Evolutionary conservation across 2,797 vertebrate genomes (phyloP), one percentile per base, ranked within the genome.

Genomic region (Cyprinella venusta): DNA sequence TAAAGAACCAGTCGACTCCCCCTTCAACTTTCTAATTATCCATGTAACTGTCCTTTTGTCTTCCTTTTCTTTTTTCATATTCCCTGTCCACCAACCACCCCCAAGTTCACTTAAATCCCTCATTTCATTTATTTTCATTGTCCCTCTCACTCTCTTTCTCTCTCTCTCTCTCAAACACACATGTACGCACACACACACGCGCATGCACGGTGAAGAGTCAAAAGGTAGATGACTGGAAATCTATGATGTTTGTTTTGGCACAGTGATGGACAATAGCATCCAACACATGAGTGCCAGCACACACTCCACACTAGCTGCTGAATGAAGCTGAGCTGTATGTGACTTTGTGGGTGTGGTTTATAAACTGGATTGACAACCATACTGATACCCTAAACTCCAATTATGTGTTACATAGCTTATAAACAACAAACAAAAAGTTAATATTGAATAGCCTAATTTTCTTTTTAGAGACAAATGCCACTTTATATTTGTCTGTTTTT

Each of bases 171-270:
- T 56, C 52, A 19, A 7, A 52, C 50, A 19, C 8, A 3, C 52
- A 21, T 19, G 19, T 19, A 54, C 52, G 18, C 19, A 8, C 52
- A 1, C 19, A 54, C 52, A 4, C 19, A n/a, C 54, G 4, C 50
- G 0, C 50, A 21, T 8, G 5, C 2, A 24, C 8, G 81, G 76
- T 16, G 33, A 12, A n/a, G 52, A 84, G 71, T 77, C 38, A 79
- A 67, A 89, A 90, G 86, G 85, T 81, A 85, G 83, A 83, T 56
- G 85, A 88, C 87, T 90, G 86, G 82, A 89, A 90, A 90, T 91
- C 90, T 87, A 90, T 91, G 85, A 75, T 38, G 76, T 90, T 89
- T 79, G 82, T 79, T 86, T 84, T 87, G 89, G 89, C 85, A 83
- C 87, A 71, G 45, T 68, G 67, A 81, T 82, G 85, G 88, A 80